Evolutionary conservation across 2,113 vertebrate species (phyloP).

Genomic region (Leptosomus discolor): DNA sequence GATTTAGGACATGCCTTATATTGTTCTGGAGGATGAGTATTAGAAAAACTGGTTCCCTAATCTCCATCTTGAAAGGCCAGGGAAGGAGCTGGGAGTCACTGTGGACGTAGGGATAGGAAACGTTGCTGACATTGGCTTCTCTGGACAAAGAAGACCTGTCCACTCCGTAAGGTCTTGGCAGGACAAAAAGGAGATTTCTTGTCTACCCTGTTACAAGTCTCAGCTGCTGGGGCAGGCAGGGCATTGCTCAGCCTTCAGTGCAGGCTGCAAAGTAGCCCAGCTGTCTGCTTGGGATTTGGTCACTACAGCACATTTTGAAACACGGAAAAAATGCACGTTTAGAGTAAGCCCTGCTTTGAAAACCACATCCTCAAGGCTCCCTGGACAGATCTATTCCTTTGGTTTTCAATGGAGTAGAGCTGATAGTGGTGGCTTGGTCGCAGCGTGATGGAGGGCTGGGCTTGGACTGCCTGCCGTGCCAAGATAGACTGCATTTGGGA

Average conservation of each 20-base stretch:
- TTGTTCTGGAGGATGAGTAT: background rate
- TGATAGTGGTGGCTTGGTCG: background rate
- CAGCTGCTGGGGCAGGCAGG: background rate
- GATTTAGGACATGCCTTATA: background rate
- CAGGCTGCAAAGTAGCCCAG: background rate
- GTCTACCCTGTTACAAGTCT: background rate
- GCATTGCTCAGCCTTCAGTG: background rate
- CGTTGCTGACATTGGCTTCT: background rate
- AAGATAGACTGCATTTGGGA: background rate
- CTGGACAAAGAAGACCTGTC: background rate
- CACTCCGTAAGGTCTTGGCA: rapidly evolving
- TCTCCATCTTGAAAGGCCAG: background rate
- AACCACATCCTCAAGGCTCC: background rate
- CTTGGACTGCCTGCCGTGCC: rapidly evolving
- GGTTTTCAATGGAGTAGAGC: background rate
- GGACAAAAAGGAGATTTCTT: background rate
- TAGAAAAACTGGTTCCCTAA: background rate
- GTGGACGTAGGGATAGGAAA: background rate
- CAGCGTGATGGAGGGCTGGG: background rate
- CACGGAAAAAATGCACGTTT: background rate
- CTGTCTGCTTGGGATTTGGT: rapidly evolving
- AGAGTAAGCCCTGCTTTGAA: background rate
- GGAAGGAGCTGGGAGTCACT: background rate
- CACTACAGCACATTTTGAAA: background rate
- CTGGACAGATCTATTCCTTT: background rate